Conservation (phyloP, 1,140 invertebrate genomes). For the Drosophila repleta region DNA sequence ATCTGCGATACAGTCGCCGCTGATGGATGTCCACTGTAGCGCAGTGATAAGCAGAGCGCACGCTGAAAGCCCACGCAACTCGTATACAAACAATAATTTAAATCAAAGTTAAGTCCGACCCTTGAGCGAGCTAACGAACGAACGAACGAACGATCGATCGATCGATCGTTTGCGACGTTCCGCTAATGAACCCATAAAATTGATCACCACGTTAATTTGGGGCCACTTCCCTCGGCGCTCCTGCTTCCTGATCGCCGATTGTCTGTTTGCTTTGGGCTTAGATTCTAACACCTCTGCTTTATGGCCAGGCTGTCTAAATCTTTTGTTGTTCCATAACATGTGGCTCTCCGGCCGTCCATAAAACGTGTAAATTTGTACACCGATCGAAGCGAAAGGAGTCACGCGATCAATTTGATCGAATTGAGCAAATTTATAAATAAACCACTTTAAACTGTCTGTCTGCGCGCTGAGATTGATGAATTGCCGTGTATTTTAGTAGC, state of each 20-base stretch:
- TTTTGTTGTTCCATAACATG: constrained; percentile 56
- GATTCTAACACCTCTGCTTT: constrained; percentile 71
- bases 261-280: constrained; percentile 48
- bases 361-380: constrained; percentile 70
- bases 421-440: constrained; percentile 23
- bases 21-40: constrained; percentile 35
- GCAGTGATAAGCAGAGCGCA: constrained; percentile 45
- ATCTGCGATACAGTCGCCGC: constrained; percentile 20
- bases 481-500: not conserved
- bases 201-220: constrained; percentile 77
- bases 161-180: constrained; percentile 59
- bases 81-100: constrained; percentile 72
- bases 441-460: constrained; percentile 1
- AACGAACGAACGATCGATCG: constrained; percentile 29
- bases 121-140: constrained; percentile 29
- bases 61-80: constrained; percentile 20
- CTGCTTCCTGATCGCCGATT: not conserved
- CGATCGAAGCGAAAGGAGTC: constrained; percentile 32
- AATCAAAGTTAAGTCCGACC: constrained; percentile 70
- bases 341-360: constrained; percentile 41
- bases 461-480: not conserved
- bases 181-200: constrained; percentile 81
- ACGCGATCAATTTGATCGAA: constrained; percentile 58
- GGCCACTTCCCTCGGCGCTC: not conserved
- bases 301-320: constrained; percentile 39